These are phyloP conservation scores for Petaurus breviceps DNA, from an alignment of 2,113 vertebrate species.

Conservation along the genomic window DNA sequence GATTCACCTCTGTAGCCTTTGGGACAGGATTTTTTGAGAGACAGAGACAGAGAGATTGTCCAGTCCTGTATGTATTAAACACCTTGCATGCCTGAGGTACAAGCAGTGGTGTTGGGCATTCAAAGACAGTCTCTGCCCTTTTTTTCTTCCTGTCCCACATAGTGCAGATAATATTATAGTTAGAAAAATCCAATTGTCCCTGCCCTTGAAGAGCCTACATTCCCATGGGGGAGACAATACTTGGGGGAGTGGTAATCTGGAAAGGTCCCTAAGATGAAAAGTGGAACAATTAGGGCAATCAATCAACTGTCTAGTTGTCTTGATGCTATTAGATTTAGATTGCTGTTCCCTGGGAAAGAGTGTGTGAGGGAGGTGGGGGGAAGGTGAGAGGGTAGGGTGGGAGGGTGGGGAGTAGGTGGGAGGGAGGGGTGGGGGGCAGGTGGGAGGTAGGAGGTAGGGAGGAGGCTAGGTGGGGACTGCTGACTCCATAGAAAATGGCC, in stretches of 20 bases:
- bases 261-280: not conserved
- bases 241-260: not conserved
- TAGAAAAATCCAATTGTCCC: not conserved
- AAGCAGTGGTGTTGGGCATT: too few relatives aligned
- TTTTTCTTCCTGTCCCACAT: too few relatives aligned
- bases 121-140: too few relatives aligned
- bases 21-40: too few relatives aligned
- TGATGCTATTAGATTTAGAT: not conserved
- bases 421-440: too few relatives aligned
- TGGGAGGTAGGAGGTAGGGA: too few relatives aligned
- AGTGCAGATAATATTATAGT: not conserved
- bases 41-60: too few relatives aligned
- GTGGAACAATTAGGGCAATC: not conserved
- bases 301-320: not conserved
- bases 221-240: not conserved
- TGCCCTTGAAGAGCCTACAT: not conserved
- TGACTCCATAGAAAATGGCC: not conserved
- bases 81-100: too few relatives aligned
- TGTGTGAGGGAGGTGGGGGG: not conserved
- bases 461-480: not conserved
- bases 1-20: too few relatives aligned
- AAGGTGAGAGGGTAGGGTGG: too few relatives aligned
- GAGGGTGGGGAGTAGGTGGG: too few relatives aligned
- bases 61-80: too few relatives aligned
- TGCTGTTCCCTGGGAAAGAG: not conserved